Evolutionary conservation across 1,140 invertebrate species (phyloP).

Genomic region (Drosophila baimaii): DNA sequence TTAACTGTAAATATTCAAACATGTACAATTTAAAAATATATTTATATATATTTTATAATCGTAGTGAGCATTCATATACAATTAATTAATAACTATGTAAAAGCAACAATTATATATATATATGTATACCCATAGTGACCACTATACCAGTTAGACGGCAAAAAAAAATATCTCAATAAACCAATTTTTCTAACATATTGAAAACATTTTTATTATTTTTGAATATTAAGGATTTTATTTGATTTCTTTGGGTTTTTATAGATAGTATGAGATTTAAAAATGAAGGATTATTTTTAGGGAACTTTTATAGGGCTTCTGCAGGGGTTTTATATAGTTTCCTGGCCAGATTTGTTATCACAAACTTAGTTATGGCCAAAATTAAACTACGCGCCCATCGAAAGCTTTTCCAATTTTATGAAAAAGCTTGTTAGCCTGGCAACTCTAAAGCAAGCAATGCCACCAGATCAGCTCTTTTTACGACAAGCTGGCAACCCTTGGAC

Average conservation of each 20-base stretch:
- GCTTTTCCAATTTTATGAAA: constrained; percentile 17
- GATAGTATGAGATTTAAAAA: too few relatives aligned
- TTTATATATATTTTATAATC: constrained; percentile 58
- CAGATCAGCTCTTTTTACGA: constrained; percentile 1
- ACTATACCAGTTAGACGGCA: constrained; percentile 73
- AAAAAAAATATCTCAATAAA: constrained; percentile 79
- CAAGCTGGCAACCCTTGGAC: constrained; percentile 31
- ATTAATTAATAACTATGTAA: constrained; percentile 49
- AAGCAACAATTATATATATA: constrained; percentile 46
- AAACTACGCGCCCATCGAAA: constrained; percentile 12
- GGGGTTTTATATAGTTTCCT: too few relatives aligned
- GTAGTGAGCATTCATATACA: constrained; percentile 64
- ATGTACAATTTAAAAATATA: constrained; percentile 49
- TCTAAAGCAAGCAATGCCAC: neutral
- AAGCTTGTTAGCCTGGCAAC: constrained; percentile 18
- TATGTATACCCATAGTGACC: constrained; percentile 58
- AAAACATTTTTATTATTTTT: neutral
- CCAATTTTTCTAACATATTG: constrained; percentile 72
- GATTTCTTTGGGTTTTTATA: neutral
- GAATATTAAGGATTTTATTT: neutral
- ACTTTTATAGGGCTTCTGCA: too few relatives aligned
- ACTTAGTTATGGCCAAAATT: neutral
- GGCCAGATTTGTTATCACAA: neutral
- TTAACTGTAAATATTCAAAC: constrained; percentile 63
- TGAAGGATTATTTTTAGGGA: neutral